These are phyloP conservation scores for Phalanger gymnotis DNA, from an alignment of 2,797 vertebrate species.

Conservation along the genomic window DNA sequence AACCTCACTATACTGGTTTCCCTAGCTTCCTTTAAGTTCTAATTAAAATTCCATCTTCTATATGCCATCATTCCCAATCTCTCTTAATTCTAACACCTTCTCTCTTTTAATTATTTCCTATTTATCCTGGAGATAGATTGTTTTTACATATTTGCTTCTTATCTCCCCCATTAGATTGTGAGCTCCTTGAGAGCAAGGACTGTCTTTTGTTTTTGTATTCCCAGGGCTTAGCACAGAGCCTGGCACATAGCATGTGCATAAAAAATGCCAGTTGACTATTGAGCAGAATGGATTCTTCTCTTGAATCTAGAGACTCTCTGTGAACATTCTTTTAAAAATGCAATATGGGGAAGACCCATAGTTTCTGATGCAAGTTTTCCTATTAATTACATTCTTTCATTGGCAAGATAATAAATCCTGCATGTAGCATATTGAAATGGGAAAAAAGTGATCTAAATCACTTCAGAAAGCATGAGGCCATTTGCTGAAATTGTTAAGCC, in stretches of 20 bases:
- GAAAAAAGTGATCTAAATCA: slow-evolving; percentile 36
- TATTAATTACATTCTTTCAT: slow-evolving; percentile 11
- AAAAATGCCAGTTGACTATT: background rate
- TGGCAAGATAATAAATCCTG: slow-evolving; percentile 50
- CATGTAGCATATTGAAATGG: slow-evolving; percentile 42
- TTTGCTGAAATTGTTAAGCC: slow-evolving; percentile 26
- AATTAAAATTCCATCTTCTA: too few species aligned
- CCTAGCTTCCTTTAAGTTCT: too few species aligned
- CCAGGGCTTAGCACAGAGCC: background rate
- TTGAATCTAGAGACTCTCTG: slow-evolving; percentile 41
- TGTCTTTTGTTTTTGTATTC: background rate
- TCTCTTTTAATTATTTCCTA: background rate
- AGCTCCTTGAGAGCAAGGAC: background rate
- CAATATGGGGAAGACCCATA: background rate
- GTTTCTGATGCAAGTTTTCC: slow-evolving; percentile 48
- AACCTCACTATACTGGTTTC: too few species aligned
- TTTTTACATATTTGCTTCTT: background rate
- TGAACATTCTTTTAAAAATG: slow-evolving; percentile 54
- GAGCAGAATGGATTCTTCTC: slow-evolving; percentile 25
- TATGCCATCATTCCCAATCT: background rate
- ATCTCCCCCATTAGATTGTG: background rate
- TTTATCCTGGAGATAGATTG: too few species aligned
- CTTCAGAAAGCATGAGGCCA: slow-evolving; percentile 36
- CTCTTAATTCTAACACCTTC: background rate
- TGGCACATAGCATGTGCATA: background rate